Conservation (phyloP, 2,797 vertebrate species). For the Fundulus diaphanus region DNA sequence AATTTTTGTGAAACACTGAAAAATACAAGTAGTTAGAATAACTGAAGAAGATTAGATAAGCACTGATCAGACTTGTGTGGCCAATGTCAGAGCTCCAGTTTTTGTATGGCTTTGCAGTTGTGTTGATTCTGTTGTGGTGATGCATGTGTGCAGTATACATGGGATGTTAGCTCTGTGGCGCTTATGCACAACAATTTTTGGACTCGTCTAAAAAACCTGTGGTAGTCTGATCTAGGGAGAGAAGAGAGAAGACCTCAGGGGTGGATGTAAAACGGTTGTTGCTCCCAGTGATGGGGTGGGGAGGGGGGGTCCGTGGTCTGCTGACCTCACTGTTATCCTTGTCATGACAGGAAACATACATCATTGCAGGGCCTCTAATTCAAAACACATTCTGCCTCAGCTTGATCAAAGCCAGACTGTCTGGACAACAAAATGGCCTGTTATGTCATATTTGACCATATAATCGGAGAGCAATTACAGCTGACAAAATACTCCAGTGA, state of each 20-base stretch:
- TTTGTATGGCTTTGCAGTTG: background rate
- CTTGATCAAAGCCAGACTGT: slow-evolving; percentile 81
- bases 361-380: slow-evolving; percentile 84
- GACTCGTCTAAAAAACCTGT: too few species aligned
- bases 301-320: slow-evolving; percentile 69
- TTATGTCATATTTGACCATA: slow-evolving; percentile 79
- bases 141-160: too few species aligned
- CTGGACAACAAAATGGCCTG: slow-evolving; percentile 80
- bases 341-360: slow-evolving; percentile 92
- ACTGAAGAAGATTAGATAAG: background rate
- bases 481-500: slow-evolving; percentile 82
- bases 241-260: slow-evolving; percentile 17
- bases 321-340: slow-evolving; percentile 91
- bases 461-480: slow-evolving; percentile 85
- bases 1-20: background rate
- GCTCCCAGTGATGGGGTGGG: slow-evolving; percentile 76
- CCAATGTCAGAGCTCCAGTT: background rate
- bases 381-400: slow-evolving; percentile 80
- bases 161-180: too few species aligned
- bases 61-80: background rate
- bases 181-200: too few species aligned
- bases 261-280: slow-evolving; percentile 36
- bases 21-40: background rate
- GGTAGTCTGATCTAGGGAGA: background rate
- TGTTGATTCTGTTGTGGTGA: too few species aligned